Conservation (phyloP, 2,797 vertebrate species). For the Petrocephalus sullivani region DNA sequence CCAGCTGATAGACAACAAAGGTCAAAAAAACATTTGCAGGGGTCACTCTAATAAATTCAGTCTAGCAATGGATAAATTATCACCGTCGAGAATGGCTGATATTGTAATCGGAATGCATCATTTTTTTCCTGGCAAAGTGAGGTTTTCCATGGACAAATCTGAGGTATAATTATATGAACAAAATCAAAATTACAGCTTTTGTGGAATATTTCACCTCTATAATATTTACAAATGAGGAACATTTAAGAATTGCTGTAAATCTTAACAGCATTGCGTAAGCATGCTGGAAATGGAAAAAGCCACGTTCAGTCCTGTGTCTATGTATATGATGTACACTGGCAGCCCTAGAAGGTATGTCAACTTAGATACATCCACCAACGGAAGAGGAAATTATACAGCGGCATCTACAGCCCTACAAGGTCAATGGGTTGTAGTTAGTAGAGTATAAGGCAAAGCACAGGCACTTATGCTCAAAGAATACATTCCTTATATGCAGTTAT, state of each 20-base stretch:
- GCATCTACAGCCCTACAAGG: neutral
- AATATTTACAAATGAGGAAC: neutral
- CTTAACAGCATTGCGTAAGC: neutral
- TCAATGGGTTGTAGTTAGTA: neutral
- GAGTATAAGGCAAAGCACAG: neutral
- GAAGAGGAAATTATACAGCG: neutral
- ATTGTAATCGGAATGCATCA: neutral
- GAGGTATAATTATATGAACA: neutral
- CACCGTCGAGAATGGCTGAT: neutral
- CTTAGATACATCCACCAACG: neutral
- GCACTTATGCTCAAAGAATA: neutral
- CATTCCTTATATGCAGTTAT: neutral
- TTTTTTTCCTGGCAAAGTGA: neutral
- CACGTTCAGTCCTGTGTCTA: constrained; percentile 22
- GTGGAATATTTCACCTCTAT: neutral
- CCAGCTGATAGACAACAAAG: neutral
- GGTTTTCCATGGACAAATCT: neutral
- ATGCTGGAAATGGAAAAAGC: neutral
- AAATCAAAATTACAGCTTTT: neutral
- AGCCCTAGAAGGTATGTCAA: neutral
- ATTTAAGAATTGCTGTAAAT: neutral
- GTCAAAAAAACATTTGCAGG: neutral
- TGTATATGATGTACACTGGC: constrained; percentile 18
- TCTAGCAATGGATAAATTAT: neutral
- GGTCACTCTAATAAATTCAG: neutral